Base-by-base conservation (phyloP, 2,888 invertebrate genomes). In the Itoplectis maculator region DNA sequence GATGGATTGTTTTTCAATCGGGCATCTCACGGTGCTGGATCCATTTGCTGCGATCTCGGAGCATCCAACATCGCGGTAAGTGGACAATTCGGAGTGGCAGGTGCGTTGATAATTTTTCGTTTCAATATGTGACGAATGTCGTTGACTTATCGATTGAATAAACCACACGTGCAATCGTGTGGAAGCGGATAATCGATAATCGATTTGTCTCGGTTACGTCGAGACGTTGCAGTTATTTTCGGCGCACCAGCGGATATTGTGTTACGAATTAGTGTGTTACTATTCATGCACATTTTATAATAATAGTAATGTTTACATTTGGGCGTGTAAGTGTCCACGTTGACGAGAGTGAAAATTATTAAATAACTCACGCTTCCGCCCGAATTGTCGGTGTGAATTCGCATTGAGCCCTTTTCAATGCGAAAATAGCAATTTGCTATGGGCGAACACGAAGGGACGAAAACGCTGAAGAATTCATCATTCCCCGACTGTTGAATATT, bases 1-100 rank as follows among this genome's bases (percentile, higher is more conserved):
- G 70, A 78, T 42, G 35, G 23, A 29, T 54, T 59, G 45, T 77
- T 11, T 56, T 65, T 63, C 29, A 3, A 54, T 35, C 13, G 59
- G 40, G 15, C 20, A 61, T 69, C 51, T 23, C 8, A 13, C 20
- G 11, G 51, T 51, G 11, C n/a, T n/a, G n/a, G n/a, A 6, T 35
- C n/a, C 37, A 37, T 61, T 37, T 8, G 3, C 56, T 13, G 7
- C 5, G 56, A 15, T 40, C 40, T n/a, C 8, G 37, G n/a, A n/a
- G n/a, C n/a, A n/a, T n/a, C n/a, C n/a, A n/a, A n/a, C n/a, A 61
- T n/a, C 13, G 13, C 2, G 5, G 6, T 29, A 35, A 56, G 9
- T 29, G 35, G 35, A n/a, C 35, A 13, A 35, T 13, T 35, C 0
- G 4, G 4, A 59, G n/a, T n/a, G 56, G n/a, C 11, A 2, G 3